These are phyloP conservation scores for Lates japonicus DNA, from an alignment of 2,797 vertebrate genomes.

Conservation along the genomic window DNA sequence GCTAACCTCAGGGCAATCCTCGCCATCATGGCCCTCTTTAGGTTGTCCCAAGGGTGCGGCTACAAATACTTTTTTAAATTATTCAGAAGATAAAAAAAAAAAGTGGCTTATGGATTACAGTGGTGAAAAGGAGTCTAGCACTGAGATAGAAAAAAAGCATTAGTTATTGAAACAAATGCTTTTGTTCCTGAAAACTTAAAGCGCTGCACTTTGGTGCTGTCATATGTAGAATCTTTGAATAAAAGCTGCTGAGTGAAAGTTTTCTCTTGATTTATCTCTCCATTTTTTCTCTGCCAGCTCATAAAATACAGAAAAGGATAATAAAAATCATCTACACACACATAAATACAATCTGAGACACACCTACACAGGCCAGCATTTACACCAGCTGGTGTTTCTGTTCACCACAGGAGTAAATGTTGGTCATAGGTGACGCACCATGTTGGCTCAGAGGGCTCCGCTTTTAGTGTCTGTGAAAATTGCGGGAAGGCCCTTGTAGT, in stretches of 20 bases:
- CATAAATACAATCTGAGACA: constrained; percentile 25
- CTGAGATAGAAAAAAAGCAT: constrained; percentile 37
- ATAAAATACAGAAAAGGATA: constrained; percentile 64
- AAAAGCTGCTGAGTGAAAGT: constrained; percentile 52
- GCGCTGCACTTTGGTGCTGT: constrained; percentile 30
- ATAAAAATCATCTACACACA: constrained; percentile 45
- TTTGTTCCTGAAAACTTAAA: constrained; percentile 54
- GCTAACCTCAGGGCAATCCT: constrained; percentile 55
- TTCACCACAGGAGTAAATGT: constrained; percentile 63
- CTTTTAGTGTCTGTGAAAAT: constrained; percentile 60
- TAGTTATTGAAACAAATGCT: constrained; percentile 42
- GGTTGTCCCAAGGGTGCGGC: constrained; percentile 20
- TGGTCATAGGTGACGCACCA: constrained; percentile 62
- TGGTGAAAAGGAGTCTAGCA: constrained; percentile 21
- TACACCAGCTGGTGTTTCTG: constrained; percentile 45
- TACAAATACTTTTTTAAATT: constrained; percentile 19
- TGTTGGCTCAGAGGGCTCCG: constrained; percentile 49
- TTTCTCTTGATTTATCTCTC: constrained; percentile 49
- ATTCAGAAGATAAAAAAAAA: constrained; percentile 29
- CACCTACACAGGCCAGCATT: constrained; percentile 39
- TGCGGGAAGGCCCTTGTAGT: constrained; percentile 59
- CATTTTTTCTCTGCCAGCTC: constrained; percentile 47
- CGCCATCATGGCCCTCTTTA: constrained; percentile 8
- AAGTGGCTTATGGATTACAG: constrained; percentile 31
- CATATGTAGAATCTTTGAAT: constrained; percentile 30